Evolutionary conservation across 1,140 invertebrate species (phyloP), one percentile per base, ranked within the genome.

Genomic region (Tetranychus cinnabarinus): DNA sequence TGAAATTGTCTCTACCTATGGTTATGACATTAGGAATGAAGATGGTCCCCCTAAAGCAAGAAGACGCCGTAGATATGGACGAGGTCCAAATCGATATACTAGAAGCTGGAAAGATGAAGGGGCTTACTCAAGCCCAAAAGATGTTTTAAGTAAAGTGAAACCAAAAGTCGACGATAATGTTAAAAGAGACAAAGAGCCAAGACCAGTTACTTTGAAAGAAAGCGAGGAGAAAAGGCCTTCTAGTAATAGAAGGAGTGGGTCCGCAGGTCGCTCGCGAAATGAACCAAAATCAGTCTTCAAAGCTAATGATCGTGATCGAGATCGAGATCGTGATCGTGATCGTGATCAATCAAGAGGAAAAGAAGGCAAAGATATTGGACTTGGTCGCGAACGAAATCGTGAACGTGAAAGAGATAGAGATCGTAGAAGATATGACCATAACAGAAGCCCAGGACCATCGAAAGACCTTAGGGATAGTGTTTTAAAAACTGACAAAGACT

Each of bases 11-110:
- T 78, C 82, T 2, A 77, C 84, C 47, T 96, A 96, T 72, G 91
- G 91, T 3, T 96, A 95, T 73, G 90, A 97, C 69, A 96, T 96
- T 59, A 75, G 89, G 57, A 86, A 84, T 66, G 86, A 91, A 73
- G 88, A 93, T 70, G 86, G 86, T 0, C 84, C 88, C 23, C 88
- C 88, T 10, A 79, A 87, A 67, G 86, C 86, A 0, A 75, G 87
- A 56, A 80, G 87, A 66, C 80, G 86, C 63, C 76, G 86, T 65
- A 75, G 84, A 74, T 91, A 91, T 72, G 86, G 85, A 0, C 84
- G 87, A 60, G 87, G 87, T 5, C 88, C 87, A 0, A 88, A 83
- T 68, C 89, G 89, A 70, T 91, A 92, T 70, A 87, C 84, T 0
- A 77, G 87, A 13, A 88, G 86, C 64, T 92, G 87, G 86, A 85